phyloP scores from a whole-genome alignment of 2,888 invertebrate species.

The Pyrrhia umbra region DNA sequence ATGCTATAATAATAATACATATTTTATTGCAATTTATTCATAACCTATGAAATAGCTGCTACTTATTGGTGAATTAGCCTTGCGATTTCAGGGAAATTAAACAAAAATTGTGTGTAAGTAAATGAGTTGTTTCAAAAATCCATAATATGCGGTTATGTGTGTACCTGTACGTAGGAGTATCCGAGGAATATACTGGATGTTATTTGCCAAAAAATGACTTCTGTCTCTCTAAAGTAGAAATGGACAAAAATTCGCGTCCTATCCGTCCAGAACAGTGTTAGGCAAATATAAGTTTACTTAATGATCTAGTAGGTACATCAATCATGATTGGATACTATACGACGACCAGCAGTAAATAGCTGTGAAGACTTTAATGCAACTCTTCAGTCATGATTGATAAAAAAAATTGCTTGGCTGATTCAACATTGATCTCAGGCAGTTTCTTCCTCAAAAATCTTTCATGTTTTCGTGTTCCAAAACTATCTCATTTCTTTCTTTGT shows the following conservation, averaged over 20 bases:
- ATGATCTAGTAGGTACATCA: background rate
- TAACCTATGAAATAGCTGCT: no score
- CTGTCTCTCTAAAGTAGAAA: background rate
- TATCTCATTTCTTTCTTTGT: background rate
- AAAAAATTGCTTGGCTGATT: background rate
- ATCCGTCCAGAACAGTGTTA: background rate
- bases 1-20: no score
- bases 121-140: no score
- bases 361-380: background rate
- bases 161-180: no score
- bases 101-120: no score
- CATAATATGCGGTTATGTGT: no score
- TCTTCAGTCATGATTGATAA: background rate
- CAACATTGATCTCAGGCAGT: background rate
- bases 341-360: background rate
- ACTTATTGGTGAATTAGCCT: no score
- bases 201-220: no score
- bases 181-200: no score
- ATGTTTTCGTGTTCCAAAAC: no score
- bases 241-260: background rate
- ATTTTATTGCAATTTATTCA: no score
- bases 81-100: no score
- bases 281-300: background rate
- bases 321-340: background rate
- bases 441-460: background rate